Evolutionary conservation across 2,888 invertebrate genomes (phyloP), one percentile per base, ranked within the genome.

Genomic region (Leptura quadrifasciata): DNA sequence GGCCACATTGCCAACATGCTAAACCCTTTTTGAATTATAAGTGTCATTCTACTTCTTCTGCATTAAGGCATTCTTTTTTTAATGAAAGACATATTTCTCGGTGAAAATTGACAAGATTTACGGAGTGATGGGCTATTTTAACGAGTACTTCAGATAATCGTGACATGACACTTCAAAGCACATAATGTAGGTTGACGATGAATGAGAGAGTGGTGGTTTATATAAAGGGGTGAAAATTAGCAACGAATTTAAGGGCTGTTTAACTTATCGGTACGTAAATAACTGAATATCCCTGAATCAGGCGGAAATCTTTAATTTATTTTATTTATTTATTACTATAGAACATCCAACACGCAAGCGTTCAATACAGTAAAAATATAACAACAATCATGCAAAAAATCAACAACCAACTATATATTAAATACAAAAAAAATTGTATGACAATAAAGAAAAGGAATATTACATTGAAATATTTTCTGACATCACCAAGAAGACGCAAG

Each of bases 1-100:
- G 12, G 20, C 68, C 68, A 57, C 57, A 68, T 35, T 58, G 57
- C 57, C 58, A 47, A 63, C 20, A 18, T 31, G 15, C 39, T 69
- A 57, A 69, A 57, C 39, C 69, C 58, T 69, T 69, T 69, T 69
- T 57, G 39, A 69, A 69, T 69, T 69, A 58, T 27, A 47, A 69
- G 69, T 69, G 69, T 55, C 69, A 39, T 57, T 58, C 57, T 69
- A n/a, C 8, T 27, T 2, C 20, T 57, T 18, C 27, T 27, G 17
- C 8, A 17, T 24, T n/a, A 52, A 27, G 18, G 18, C 57, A 55
- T 68, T 67, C 47, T 54, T 18, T 68, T 64, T 57, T 55, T 17
- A 54, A 55, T 31, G 18, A 68, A 68, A 68, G 68, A 55, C 27
- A 68, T 57, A 55, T 55, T 47, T 55, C 35, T 27, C 55, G 10